Evolutionary conservation across 2,888 invertebrate species (phyloP), one percentile per base, ranked within the genome.

Genomic region (Tetheella fluctuosa): DNA sequence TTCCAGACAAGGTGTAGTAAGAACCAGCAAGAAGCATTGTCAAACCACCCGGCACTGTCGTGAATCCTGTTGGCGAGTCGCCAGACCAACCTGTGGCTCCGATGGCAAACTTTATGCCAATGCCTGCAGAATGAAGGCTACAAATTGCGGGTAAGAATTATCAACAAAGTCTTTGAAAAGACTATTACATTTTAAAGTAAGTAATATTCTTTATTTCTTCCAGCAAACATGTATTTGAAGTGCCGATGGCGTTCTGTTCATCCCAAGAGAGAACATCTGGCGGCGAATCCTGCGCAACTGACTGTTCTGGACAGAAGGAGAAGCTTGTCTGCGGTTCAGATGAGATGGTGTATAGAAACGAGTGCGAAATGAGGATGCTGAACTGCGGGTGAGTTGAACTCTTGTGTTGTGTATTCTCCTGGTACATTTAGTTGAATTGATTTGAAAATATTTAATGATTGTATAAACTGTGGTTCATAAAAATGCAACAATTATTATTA

Each of bases 141-240:
- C 97, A 77, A 98, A 98, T 85, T 98, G 98, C 90, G 98, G 98
- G 97, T 97, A 86, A 67, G 81, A 23, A 25, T 4, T 2, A 25
- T 25, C 25, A 25, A 25, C 6, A 25, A 25, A 25, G n/a, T n/a
- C n/a, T n/a, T n/a, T n/a, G n/a, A n/a, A n/a, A n/a, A n/a, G n/a
- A n/a, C n/a, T n/a, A n/a, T n/a, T n/a, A n/a, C n/a, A n/a, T n/a
- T n/a, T n/a, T n/a, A 4, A 25, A 25, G 6, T 25, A 25, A 25
- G 25, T 25, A 10, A 1, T 23, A 3, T 15, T 12, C 23, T 48
- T n/a, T 8, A 25, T 39, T 52, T 63, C 7, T 17, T 91, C 34
- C 89, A 97, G 97, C 52, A 97, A 97, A 85, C 98, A 98, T 86
- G 97, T 98, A 12, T 98, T 97, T 84, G 98, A 98, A 90, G 97